phyloP scores from a whole-genome alignment of 2,797 vertebrate species.

The Tachyglossus aculeatus region DNA sequence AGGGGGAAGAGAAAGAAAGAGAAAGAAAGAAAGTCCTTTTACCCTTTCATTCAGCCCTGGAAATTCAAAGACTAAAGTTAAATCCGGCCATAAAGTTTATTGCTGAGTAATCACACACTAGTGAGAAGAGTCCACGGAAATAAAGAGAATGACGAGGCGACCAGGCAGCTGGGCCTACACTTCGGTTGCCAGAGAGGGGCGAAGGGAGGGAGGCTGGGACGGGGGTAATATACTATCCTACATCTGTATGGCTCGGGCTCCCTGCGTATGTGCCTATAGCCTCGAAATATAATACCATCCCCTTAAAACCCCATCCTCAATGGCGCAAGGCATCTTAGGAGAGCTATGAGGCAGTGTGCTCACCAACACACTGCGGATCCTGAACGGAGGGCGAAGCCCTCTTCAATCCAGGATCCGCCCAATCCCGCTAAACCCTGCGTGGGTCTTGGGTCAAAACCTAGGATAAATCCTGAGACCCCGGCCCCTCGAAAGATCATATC shows the following conservation, averaged over 20 bases:
- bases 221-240: no score
- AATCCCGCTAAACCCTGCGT: conserved; percentile 27
- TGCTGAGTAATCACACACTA: conserved; percentile 80
- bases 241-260: not conserved
- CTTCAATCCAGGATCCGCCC: conserved; percentile 44
- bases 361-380: not conserved
- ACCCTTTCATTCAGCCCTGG: conserved; percentile 77
- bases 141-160: conserved; percentile 76
- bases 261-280: not conserved
- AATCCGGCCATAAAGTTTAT: conserved; percentile 86
- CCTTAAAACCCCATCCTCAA: no score
- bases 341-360: not conserved
- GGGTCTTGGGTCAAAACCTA: conserved; percentile 43
- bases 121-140: conserved; percentile 78
- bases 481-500: not conserved
- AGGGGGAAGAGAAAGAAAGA: conserved; percentile 6
- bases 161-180: conserved; percentile 78
- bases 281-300: no score
- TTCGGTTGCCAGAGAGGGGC: no score
- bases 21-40: conserved; percentile 51
- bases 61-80: conserved; percentile 81
- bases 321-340: not conserved
- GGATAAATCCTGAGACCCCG: no score
- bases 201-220: no score
- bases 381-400: not conserved